phyloP scores from a whole-genome alignment of 2,888 invertebrate genomes.

The Cryptops parisi region DNA sequence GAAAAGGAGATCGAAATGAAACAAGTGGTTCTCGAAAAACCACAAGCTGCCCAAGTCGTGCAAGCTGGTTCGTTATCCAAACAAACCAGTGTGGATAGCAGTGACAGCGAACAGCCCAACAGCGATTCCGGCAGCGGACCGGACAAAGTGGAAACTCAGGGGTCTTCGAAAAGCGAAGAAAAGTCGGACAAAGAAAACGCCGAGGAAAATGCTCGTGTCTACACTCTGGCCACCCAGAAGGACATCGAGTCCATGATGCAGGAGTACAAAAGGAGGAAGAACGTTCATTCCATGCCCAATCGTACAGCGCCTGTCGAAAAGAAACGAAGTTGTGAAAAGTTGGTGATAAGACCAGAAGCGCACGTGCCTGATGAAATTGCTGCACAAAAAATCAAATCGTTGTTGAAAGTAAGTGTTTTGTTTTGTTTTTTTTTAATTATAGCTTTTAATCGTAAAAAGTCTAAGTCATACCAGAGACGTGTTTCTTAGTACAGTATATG shows the following conservation, averaged over 20 bases:
- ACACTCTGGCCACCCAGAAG: constrained; percentile 35
- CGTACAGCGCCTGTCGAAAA: not conserved
- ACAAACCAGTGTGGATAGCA: constrained; percentile 15
- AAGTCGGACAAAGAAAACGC: not conserved
- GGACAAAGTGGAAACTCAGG: constrained; percentile 25
- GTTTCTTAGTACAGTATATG: no score
- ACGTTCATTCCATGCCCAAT: constrained; percentile 34
- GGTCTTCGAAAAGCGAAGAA: constrained; percentile 26
- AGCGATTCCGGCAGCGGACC: constrained; percentile 17
- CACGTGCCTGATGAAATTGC: not conserved
- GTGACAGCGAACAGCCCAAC: constrained; percentile 9
- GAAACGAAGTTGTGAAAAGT: constrained; percentile 4
- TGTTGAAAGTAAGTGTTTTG: not conserved
- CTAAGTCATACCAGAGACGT: no score
- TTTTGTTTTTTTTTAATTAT: no score
- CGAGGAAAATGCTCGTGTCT: constrained; percentile 26
- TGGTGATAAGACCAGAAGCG: constrained; percentile 14
- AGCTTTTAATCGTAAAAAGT: no score
- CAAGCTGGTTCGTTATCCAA: constrained; percentile 18
- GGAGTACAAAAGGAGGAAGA: constrained; percentile 40
- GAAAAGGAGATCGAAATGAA: not conserved
- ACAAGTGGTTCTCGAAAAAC: not conserved
- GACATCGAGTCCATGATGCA: constrained; percentile 37
- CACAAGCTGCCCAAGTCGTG: constrained; percentile 22
- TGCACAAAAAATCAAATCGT: not conserved